A percentile compares a stretch with the other conserved stretches of the same genome.
phyloP scores from a whole-genome alignment of 1,140 invertebrate genomes.

The Lithobius niger region DNA sequence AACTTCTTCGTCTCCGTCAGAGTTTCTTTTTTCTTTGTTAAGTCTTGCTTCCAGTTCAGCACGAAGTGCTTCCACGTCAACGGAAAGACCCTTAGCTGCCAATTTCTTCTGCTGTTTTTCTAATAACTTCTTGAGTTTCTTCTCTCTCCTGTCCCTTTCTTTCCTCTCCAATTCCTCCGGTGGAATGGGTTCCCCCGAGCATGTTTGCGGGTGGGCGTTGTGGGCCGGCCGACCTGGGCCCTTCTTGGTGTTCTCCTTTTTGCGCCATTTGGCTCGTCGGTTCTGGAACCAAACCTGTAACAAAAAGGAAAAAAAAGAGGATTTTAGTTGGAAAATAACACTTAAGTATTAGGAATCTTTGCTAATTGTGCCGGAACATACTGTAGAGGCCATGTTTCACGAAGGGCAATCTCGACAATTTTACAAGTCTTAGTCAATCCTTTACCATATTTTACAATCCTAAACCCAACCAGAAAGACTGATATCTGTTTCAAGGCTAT shows the following conservation, averaged over 20 bases:
- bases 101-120: constrained; percentile 82
- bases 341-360: too few species aligned
- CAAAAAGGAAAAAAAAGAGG: constrained; percentile 10
- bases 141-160: constrained; percentile 73
- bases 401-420: too few species aligned
- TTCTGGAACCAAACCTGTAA: constrained; percentile 99
- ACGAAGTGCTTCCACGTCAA: constrained; percentile 63
- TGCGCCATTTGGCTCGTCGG: constrained; percentile 94
- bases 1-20: too few species aligned
- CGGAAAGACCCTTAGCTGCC: constrained; percentile 72
- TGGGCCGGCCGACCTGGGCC: constrained; percentile 94
- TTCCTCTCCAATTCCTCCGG: constrained; percentile 81
- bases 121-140: constrained; percentile 75
- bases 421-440: too few species aligned
- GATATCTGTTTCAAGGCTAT: too few species aligned
- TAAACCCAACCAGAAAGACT: too few species aligned
- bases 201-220: constrained; percentile 95
- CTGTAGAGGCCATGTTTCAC: too few species aligned
- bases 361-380: too few species aligned
- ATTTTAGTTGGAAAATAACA: too few species aligned
- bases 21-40: too few species aligned
- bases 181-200: constrained; percentile 92
- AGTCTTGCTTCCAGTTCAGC: constrained; percentile 52
- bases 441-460: too few species aligned
- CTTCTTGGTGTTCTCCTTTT: constrained; percentile 98